Conservation (phyloP, 2,888 invertebrate species). For the Neria commutata region DNA sequence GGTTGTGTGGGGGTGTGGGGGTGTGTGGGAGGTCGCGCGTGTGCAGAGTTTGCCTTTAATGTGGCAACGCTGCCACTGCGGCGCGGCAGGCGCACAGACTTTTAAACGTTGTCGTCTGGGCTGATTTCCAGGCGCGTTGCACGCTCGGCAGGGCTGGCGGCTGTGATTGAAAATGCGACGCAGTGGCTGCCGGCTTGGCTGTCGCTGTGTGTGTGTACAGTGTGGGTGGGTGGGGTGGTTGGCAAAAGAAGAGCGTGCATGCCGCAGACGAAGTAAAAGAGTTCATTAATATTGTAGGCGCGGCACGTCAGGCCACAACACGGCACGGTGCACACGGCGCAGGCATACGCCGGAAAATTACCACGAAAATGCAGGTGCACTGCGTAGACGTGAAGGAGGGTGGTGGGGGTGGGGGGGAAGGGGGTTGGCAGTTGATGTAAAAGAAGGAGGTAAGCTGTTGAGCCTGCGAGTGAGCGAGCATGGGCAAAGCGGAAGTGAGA, state of each 20-base stretch:
- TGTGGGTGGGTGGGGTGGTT: conserved; percentile 30
- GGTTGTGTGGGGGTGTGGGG: too few species aligned
- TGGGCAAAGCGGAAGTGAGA: too few species aligned
- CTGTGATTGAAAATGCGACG: too few species aligned
- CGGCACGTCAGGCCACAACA: too few species aligned
- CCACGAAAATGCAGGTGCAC: conserved; percentile 6
- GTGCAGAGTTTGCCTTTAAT: too few species aligned
- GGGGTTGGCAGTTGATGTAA: not conserved
- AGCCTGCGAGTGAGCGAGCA: too few species aligned
- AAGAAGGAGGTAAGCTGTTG: not conserved
- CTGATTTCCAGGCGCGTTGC: conserved; percentile 21
- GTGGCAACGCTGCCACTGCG: too few species aligned
- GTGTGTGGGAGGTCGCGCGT: too few species aligned
- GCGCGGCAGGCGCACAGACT: not conserved
- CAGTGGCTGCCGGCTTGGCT: not conserved
- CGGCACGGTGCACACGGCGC: not conserved
- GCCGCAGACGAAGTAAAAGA: conserved; percentile 50
- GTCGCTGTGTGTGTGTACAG: not conserved
- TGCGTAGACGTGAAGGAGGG: conserved; percentile 18
- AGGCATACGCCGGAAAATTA: not conserved
- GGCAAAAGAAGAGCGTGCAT: conserved; percentile 39
- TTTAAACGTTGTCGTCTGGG: conserved; percentile 16
- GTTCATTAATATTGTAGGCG: conserved; percentile 51
- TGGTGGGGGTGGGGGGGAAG: conserved; percentile 5
- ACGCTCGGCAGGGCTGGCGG: conserved; percentile 4